Percentiles rank a stretch among this genome's conserved stretches.
Evolutionary conservation across 2,797 vertebrate genomes (phyloP).

Genomic region (Phoeniculus purpureus): DNA sequence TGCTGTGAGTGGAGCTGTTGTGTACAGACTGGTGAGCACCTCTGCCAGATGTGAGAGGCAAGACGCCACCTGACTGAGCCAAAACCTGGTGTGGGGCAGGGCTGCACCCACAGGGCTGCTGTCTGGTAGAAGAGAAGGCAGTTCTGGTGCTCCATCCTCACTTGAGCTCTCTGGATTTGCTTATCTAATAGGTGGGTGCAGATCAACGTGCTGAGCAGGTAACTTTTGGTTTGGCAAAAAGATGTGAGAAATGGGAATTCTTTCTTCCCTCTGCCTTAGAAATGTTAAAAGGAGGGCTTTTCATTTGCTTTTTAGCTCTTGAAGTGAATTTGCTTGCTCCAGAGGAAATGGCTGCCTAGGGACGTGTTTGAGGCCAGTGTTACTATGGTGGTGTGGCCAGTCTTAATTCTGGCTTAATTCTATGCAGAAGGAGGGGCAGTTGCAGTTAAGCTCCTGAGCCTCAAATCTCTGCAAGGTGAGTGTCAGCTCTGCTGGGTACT

Average conservation of each 20-base stretch:
- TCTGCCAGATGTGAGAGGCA: neutral
- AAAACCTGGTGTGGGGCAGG: neutral
- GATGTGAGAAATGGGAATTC: neutral
- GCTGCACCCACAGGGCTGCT: neutral
- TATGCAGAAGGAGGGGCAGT: neutral
- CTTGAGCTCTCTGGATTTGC: neutral
- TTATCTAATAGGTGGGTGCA: neutral
- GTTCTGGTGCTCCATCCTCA: neutral
- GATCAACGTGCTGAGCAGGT: neutral
- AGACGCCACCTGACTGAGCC: neutral
- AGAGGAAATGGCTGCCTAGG: constrained; percentile 26
- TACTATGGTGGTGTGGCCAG: constrained; percentile 13
- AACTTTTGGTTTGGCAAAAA: neutral
- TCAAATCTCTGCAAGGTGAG: constrained; percentile 62
- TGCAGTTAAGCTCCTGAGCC: constrained; percentile 38
- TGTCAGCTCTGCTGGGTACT: neutral
- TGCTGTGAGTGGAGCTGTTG: neutral
- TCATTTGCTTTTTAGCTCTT: neutral
- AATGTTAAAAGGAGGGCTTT: neutral
- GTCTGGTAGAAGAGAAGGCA: rapidly evolving
- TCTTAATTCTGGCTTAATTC: constrained; percentile 66
- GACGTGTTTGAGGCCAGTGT: neutral
- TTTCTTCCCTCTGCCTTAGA: neutral
- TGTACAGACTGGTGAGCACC: neutral
- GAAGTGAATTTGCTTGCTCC: neutral